Conservation (phyloP, 2,113 vertebrate species). For the Hassar affinis region DNA sequence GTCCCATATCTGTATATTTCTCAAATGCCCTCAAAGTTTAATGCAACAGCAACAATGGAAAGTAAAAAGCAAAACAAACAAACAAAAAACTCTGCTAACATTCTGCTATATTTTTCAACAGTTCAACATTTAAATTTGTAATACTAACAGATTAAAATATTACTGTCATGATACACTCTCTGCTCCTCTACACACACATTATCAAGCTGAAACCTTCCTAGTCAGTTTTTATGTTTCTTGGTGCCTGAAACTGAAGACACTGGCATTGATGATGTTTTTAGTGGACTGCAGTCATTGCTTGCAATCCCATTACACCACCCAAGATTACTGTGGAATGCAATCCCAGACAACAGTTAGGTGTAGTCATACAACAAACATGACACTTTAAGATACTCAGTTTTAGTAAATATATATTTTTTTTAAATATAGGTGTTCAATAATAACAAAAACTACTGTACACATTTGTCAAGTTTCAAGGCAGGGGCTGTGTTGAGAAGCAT, state of each 20-base stretch:
- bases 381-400: too few species aligned
- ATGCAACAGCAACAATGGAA: background rate
- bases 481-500: background rate
- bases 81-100: too few species aligned
- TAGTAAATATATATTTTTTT: too few species aligned
- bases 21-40: background rate
- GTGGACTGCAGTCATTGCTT: conserved; percentile 59
- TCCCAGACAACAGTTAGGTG: conserved; percentile 62
- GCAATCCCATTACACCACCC: conserved; percentile 70
- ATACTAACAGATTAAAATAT: background rate
- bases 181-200: background rate
- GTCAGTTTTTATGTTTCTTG: conserved; percentile 50
- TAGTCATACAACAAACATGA: background rate
- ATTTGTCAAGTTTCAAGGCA: background rate
- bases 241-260: conserved; percentile 43
- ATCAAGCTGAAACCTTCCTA: background rate
- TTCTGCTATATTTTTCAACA: too few species aligned
- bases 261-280: conserved; percentile 41
- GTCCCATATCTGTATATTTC: background rate
- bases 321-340: conserved; percentile 66
- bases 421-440: too few species aligned
- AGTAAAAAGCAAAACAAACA: too few species aligned
- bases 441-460: background rate
- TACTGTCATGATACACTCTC: background rate
- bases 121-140: background rate